A percentile compares a stretch with the other conserved stretches of the same genome.
Evolutionary conservation across 2,797 vertebrate species (phyloP).

Genomic region (Chloroceryle amazona): DNA sequence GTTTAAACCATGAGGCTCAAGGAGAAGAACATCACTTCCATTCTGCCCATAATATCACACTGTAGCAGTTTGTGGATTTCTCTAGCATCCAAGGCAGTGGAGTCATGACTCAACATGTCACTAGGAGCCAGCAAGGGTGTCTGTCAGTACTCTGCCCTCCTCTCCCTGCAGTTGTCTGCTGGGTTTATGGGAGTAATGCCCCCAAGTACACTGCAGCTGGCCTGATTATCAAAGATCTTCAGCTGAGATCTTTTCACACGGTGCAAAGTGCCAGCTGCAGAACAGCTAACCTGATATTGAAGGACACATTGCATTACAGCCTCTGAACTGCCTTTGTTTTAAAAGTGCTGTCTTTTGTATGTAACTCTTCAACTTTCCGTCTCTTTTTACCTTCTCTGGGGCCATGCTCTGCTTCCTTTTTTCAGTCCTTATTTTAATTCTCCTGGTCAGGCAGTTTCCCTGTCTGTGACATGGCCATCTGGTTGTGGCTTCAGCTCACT

Average conservation of each 20-base stretch:
- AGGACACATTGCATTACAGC: constrained; percentile 1
- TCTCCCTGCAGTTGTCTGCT: neutral
- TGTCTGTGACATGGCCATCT: neutral
- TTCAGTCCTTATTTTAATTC: neutral
- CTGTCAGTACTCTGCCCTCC: neutral
- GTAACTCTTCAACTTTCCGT: neutral
- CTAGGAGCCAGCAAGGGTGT: neutral
- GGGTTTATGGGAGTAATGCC: neutral
- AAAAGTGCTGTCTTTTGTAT: constrained; percentile 32
- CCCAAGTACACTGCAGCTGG: fast-evolving
- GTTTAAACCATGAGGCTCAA: neutral
- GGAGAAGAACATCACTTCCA: neutral
- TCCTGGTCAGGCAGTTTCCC: neutral
- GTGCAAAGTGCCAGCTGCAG: constrained; percentile 40
- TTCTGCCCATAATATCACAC: neutral
- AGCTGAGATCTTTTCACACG: constrained; percentile 58
- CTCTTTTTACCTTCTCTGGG: constrained; percentile 49
- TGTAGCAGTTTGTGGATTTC: neutral
- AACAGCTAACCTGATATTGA: constrained; percentile 56
- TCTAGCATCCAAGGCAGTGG: neutral
- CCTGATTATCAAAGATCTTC: constrained; percentile 35
- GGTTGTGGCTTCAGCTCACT: neutral
- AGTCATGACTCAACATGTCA: neutral
- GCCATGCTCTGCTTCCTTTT: neutral
- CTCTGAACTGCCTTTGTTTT: constrained; percentile 59